phyloP scores from a whole-genome alignment of 35 echinoderm and acorn worm genomes.

The Eucidaris tribuloides region DNA sequence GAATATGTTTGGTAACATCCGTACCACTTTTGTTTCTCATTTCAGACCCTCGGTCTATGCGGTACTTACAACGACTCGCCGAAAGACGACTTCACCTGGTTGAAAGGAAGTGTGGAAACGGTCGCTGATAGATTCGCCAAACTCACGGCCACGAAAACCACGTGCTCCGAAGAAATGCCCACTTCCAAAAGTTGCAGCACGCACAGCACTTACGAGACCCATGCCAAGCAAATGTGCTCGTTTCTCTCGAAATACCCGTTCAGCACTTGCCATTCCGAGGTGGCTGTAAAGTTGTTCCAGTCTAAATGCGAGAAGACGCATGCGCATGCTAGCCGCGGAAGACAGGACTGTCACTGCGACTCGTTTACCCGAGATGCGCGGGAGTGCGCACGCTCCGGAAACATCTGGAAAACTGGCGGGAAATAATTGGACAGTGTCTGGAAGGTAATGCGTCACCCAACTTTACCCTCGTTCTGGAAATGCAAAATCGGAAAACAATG shows the following conservation, averaged over 20 bases:
- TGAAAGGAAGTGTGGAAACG: not conserved
- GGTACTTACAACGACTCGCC: not conserved
- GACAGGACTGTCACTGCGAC: too few relatives aligned
- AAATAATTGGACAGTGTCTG: too few relatives aligned
- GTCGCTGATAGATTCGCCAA: not conserved
- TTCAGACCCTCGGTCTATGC: not conserved
- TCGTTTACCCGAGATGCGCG: too few relatives aligned
- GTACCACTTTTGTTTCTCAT: not conserved
- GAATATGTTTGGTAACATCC: too few relatives aligned
- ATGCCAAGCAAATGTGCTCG: not conserved
- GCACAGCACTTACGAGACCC: not conserved
- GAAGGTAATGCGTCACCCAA: too few relatives aligned
- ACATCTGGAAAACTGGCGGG: too few relatives aligned
- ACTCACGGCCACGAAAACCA: not conserved
- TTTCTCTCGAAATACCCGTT: not conserved
- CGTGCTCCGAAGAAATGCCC: not conserved
- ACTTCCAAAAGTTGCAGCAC: not conserved
- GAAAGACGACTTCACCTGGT: not conserved
- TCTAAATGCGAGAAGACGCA: constrained; percentile 3
- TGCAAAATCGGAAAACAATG: too few relatives aligned
- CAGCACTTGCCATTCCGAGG: not conserved
- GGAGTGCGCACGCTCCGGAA: too few relatives aligned
- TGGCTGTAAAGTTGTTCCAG: not conserved
- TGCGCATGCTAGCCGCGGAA: not conserved
- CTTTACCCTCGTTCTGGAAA: too few relatives aligned